Conservation (phyloP, 1,140 invertebrate species). For the Saccostrea glomerata region DNA sequence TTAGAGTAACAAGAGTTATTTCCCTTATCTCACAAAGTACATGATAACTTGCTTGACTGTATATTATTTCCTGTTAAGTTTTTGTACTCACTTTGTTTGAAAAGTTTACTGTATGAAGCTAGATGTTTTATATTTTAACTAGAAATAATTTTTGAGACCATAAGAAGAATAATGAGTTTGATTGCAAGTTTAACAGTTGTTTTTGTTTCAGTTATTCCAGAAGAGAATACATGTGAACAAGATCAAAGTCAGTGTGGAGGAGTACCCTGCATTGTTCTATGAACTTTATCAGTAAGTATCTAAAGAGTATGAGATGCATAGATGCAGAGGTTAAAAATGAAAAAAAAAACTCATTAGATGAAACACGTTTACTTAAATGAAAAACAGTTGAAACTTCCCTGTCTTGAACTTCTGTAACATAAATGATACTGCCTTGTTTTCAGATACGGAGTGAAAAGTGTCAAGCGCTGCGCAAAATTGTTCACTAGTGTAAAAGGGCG, state of each 20-base stretch:
- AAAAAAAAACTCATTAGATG: too few species aligned
- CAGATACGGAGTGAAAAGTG: conserved; percentile 9
- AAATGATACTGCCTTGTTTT: neutral
- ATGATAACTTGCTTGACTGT: too few species aligned
- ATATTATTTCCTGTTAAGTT: too few species aligned
- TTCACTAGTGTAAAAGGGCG: too few species aligned
- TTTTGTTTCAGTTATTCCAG: conserved; percentile 26
- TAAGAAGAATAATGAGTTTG: neutral
- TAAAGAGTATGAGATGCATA: neutral
- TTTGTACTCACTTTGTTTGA: too few species aligned
- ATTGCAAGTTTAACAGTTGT: neutral
- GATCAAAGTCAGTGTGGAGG: conserved; percentile 37
- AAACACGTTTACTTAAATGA: too few species aligned
- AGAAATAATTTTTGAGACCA: neutral
- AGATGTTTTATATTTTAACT: neutral
- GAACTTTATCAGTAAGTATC: conserved; percentile 49
- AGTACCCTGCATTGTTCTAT: conserved; percentile 43
- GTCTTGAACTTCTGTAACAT: too few species aligned
- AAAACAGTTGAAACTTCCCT: too few species aligned
- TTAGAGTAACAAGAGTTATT: too few species aligned
- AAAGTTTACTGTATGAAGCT: neutral
- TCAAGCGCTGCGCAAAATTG: neutral
- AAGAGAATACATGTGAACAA: conserved; percentile 6
- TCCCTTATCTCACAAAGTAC: too few species aligned
- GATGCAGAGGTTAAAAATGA: too few species aligned